These are phyloP conservation scores for Synanthedon andrenaeformis DNA, from an alignment of 2,888 invertebrate species.

Conservation along the genomic window DNA sequence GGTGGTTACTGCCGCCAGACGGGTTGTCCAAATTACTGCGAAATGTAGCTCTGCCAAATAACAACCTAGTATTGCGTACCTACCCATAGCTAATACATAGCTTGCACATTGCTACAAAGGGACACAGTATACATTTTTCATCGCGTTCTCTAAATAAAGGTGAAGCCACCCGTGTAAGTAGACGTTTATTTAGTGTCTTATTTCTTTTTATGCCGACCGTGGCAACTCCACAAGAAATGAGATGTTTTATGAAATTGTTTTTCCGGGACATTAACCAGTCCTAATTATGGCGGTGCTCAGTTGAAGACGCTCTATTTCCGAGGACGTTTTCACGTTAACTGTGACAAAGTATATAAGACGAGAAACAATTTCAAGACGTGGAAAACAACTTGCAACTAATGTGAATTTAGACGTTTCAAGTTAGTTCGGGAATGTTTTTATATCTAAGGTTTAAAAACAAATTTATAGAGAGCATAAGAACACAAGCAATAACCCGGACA, in stretches of 20 bases:
- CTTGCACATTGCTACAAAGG: slow-evolving; percentile 15
- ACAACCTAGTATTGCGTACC: no score
- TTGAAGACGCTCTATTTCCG: slow-evolving; percentile 54
- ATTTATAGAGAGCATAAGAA: no score
- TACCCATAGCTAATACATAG: no score
- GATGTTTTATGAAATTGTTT: slow-evolving; percentile 69
- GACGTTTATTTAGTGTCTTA: slow-evolving; percentile 60
- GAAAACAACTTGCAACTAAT: slow-evolving; percentile 41
- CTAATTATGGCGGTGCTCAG: slow-evolving; percentile 53
- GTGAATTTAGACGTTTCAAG: slow-evolving; percentile 25
- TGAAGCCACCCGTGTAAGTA: slow-evolving; percentile 46
- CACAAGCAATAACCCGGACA: no score
- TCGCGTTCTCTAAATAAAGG: slow-evolving; percentile 35
- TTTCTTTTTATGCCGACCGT: slow-evolving; percentile 51
- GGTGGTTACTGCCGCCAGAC: no score
- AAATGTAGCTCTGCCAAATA: no score
- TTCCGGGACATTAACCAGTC: slow-evolving; percentile 62
- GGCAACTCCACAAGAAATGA: slow-evolving; percentile 36
- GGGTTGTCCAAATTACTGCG: slow-evolving; percentile 4
- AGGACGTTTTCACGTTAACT: slow-evolving; percentile 57
- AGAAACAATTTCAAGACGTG: slow-evolving; percentile 47
- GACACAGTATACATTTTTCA: slow-evolving; percentile 33
- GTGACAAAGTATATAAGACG: slow-evolving; percentile 49
- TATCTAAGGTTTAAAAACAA: no score
- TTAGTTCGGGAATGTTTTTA: no score